phyloP scores from a whole-genome alignment of 2,113 vertebrate species.

The Sitta europaea region DNA sequence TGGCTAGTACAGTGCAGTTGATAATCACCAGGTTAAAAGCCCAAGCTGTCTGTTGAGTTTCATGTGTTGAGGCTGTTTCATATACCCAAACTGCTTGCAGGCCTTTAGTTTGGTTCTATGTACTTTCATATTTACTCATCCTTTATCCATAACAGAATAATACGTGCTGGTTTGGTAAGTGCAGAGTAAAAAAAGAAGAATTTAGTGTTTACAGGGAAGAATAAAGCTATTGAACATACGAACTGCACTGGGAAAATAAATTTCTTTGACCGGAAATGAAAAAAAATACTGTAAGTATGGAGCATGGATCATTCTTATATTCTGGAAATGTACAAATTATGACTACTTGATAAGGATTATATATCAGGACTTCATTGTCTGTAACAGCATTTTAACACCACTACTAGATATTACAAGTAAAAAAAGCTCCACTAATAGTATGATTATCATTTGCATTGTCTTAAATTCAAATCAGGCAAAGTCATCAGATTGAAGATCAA shows the following conservation, averaged over 20 bases:
- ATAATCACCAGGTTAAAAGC: not conserved
- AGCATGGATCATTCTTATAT: not conserved
- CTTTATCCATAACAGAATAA: not conserved
- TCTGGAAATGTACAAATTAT: not conserved
- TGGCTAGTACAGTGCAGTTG: not conserved
- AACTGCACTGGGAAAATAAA: not conserved
- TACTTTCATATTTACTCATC: not conserved
- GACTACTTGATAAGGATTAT: not conserved
- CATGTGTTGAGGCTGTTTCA: not conserved
- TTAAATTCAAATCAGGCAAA: not conserved
- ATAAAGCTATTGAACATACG: not conserved
- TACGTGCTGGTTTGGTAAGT: not conserved
- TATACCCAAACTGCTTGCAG: not conserved
- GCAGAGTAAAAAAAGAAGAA: not conserved
- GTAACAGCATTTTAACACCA: not conserved
- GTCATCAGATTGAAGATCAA: not conserved
- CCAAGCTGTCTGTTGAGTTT: not conserved
- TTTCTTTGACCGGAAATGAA: not conserved
- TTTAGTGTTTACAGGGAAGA: not conserved
- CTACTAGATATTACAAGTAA: not conserved
- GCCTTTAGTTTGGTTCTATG: not conserved
- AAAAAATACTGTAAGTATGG: not conserved
- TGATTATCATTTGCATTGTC: not conserved
- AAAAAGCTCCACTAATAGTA: not conserved
- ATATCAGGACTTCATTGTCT: not conserved